Base-by-base conservation (phyloP, 1,140 invertebrate genomes). In the Drosophila virilis region DNA sequence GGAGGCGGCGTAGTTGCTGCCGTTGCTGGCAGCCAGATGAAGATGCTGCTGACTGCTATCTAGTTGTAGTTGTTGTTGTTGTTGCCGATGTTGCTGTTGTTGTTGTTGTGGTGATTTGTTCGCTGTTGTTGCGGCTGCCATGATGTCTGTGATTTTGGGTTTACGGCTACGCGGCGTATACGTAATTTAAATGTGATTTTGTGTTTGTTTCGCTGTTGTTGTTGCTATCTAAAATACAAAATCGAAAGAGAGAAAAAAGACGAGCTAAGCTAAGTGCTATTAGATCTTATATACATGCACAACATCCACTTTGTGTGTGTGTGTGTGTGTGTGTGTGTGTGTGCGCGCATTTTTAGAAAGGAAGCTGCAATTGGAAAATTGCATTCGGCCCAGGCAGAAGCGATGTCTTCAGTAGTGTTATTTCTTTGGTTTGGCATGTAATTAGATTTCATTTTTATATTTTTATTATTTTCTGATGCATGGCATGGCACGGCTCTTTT, bases 131-230 rank as follows among this genome's bases (percentile, higher is more conserved):
- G 78, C 46, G 52, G 70, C 74, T 73, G 78, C 74, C 81, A 82
- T 90, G 80, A 77, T 82, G 86, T 85, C 78, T 90, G 77, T 77
- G 62, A 78, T 82, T 90, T 78, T 69, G 70, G 59, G 28, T 74
- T 79, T 71, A 48, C 68, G 38, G 42, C 38, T 64, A 68, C 70
- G 76, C 65, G 60, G 58, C 52, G 62, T 74, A 77, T 86, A 86
- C 78, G 81, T 90, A 72, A 80, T 82, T 90, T 82, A 81, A 81
- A 90, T 88, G 69, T 69, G 72, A 65, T 82, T 79, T 74, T 74
- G 13, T 45, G 9, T 28, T 77, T 60, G 17, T 61, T 55, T 58
- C 17, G 45, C 45, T 68, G 38, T 70, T 60, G 46, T 38, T 73
- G 45, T 65, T 74, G 61, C 59, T 78, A 78, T 89, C 69, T 89